Conservation (phyloP, 1,140 invertebrate genomes). For the Lanistes nyassanus region DNA sequence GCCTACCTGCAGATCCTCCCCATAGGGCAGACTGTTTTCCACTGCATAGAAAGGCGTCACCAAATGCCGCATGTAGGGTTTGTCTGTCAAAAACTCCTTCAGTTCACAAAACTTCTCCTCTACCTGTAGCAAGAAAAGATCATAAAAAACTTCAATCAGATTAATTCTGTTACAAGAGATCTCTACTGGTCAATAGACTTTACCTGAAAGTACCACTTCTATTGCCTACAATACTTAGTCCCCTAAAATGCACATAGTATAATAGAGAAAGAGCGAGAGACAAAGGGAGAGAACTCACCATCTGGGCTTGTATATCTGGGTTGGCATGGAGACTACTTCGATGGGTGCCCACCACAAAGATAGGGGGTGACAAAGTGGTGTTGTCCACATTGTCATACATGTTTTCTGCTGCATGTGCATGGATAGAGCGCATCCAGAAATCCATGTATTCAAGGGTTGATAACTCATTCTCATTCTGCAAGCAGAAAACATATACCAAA, state of each 20-base stretch:
- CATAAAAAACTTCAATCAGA: too few relatives aligned
- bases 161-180: too few relatives aligned
- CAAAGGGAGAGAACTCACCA: slow-evolving; percentile 40
- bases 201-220: too few relatives aligned
- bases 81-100: slow-evolving; percentile 52
- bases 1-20: slow-evolving; percentile 48
- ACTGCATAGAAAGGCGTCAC: slow-evolving; percentile 61
- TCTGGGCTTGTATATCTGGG: slow-evolving; percentile 33
- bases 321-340: slow-evolving; percentile 56
- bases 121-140: slow-evolving; percentile 41
- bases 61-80: slow-evolving; percentile 61
- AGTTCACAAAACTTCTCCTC: slow-evolving; percentile 61
- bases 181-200: too few relatives aligned
- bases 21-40: slow-evolving; percentile 49
- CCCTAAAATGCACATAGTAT: too few relatives aligned
- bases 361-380: slow-evolving; percentile 62
- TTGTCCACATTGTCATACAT: slow-evolving; percentile 45
- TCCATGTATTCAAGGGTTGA: slow-evolving; percentile 61
- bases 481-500: neutral
- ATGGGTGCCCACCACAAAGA: slow-evolving; percentile 67
- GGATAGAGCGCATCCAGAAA: slow-evolving; percentile 63
- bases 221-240: too few relatives aligned
- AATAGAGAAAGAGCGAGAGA: neutral
- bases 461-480: slow-evolving; percentile 34
- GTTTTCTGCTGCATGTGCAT: slow-evolving; percentile 61